Evolutionary conservation across 1,140 invertebrate genomes (phyloP), one percentile per base, ranked within the genome.

Genomic region (Heterodera carotae): DNA sequence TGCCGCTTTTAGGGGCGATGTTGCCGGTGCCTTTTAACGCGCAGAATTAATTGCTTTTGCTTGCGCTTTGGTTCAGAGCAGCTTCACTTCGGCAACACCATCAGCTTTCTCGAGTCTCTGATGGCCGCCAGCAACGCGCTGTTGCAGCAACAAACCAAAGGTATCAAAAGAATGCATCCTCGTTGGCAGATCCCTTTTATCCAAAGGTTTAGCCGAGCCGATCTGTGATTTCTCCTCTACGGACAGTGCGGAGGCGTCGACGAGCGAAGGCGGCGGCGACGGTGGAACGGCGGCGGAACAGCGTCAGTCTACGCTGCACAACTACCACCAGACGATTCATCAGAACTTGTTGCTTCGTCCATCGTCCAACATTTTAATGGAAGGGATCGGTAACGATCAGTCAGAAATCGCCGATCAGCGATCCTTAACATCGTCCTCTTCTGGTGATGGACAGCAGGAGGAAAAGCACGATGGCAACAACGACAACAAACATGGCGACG

Each of bases 231-330:
- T 59, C 27, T 72, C 70, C 39, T 83, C 82, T 27, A 80, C 82
- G 33, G 83, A 83, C 79, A 84, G 84, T 53, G 81, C 81, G 2
- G 73, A 70, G 27, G 82, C 83, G 25, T 81, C 83, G 72, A 82
- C 77, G 7, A 81, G 80, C 59, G 81, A 83, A 27, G 80, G 81
- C 34, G 80, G 80, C 7, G 80, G 82, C 53, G 29, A 68, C 10
- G 29, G 34, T 12, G 29, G 33, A 27, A 4, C 27, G 62, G 33
- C 25, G 33, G 62, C 15, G 62, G n/a, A 4, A 27, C 62, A 31
- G 12, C 33, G 29, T 8, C 62, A 66, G 25, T 22, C 62, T 18
- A 66, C 8, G 33, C 69, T 25, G 29, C 31, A 31, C 22, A 71
- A 71, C 29, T 3, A 71, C n/a, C 10, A 69, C 18, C n/a, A 69